Percentiles rank a stretch among this genome's conserved stretches.
phyloP scores from a whole-genome alignment of 2,888 invertebrate genomes.

The Digitonthophagus gazella region DNA sequence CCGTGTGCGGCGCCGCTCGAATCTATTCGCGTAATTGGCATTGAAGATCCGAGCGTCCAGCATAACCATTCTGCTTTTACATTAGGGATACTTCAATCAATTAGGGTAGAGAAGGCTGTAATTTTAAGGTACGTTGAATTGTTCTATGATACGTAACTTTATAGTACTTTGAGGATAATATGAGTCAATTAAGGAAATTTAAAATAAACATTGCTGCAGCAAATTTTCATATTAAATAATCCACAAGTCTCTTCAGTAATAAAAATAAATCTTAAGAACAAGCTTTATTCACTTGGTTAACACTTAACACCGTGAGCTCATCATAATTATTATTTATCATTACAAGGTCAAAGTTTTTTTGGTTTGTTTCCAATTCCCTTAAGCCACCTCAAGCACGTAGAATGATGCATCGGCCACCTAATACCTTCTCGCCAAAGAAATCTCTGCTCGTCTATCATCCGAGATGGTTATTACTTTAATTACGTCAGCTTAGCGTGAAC shows the following conservation, averaged over 20 bases:
- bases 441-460: conserved; percentile 4
- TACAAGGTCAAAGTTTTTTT: conserved; percentile 10
- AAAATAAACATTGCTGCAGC: too few relatives aligned
- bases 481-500: conserved; percentile 3
- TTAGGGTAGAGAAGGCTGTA: background rate
- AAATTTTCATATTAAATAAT: too few relatives aligned
- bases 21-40: background rate
- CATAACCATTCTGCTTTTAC: background rate
- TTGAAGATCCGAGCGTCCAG: background rate
- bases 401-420: conserved; percentile 1
- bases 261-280: too few relatives aligned
- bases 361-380: conserved; percentile 1
- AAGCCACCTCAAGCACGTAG: conserved; percentile 8
- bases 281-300: too few relatives aligned
- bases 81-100: background rate
- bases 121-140: background rate
- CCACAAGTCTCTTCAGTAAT: too few relatives aligned
- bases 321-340: conserved; percentile 15
- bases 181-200: background rate
- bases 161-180: too few relatives aligned
- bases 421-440: background rate
- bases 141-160: too few relatives aligned
- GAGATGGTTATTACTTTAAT: conserved; percentile 1
- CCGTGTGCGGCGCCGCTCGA: background rate
- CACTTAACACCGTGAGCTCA: background rate